phyloP scores from a whole-genome alignment of 1,140 invertebrate species.

The Nylanderia fulva region DNA sequence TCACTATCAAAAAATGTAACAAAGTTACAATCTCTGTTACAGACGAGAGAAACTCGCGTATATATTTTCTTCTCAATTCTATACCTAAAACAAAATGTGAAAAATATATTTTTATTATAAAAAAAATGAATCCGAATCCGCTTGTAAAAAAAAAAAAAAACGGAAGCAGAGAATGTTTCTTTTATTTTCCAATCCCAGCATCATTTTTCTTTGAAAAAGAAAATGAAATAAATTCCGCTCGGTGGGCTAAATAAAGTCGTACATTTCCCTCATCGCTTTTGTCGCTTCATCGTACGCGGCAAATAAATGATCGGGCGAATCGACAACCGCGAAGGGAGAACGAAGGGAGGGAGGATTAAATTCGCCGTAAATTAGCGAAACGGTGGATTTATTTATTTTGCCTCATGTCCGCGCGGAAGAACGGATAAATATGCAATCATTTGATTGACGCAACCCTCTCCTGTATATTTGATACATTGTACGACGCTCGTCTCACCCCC shows the following conservation, averaged over 20 bases:
- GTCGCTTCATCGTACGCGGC: not conserved
- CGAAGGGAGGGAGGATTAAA: no score
- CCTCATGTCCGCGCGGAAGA: not conserved
- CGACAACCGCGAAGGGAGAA: no score
- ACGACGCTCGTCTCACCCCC: not conserved
- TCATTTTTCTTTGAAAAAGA: not conserved
- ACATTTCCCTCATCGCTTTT: not conserved
- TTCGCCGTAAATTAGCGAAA: conserved; percentile 23
- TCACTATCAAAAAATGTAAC: no score
- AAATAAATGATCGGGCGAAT: not conserved
- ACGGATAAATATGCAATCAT: conserved; percentile 45
- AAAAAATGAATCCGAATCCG: no score
- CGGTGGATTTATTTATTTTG: not conserved
- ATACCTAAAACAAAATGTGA: no score
- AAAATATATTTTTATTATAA: no score
- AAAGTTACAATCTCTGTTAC: no score
- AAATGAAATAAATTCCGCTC: not conserved
- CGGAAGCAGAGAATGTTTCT: not conserved
- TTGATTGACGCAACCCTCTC: conserved; percentile 50
- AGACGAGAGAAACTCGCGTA: no score
- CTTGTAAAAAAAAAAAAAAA: not conserved
- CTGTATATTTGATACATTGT: conserved; percentile 44
- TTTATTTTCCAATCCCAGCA: no score
- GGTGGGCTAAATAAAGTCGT: not conserved
- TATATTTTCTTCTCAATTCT: no score